Percentiles rank a stretch among this genome's conserved stretches.
Evolutionary conservation across 1,140 invertebrate genomes (phyloP).

Genomic region (Drosophila elegans): DNA sequence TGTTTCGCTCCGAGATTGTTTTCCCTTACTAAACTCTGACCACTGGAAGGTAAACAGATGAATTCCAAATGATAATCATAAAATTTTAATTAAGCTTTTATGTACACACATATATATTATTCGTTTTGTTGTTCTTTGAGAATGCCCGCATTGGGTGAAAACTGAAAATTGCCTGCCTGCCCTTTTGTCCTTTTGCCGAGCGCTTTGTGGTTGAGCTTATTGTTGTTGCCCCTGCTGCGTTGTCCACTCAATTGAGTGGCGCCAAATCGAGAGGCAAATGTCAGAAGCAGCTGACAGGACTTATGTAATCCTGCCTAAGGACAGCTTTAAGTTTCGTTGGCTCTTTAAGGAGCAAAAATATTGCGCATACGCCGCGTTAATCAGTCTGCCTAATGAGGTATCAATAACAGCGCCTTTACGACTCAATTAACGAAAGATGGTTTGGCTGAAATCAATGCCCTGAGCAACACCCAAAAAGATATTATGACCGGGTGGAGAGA

Average conservation of each 20-base stretch:
- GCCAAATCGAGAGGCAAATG: constrained; percentile 39
- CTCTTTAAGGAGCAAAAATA: constrained; percentile 26
- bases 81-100: constrained; percentile 71
- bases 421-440: constrained; percentile 69
- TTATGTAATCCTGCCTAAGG: constrained; percentile 16
- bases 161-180: constrained; percentile 21
- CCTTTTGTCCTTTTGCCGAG: constrained; percentile 23
- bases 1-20: constrained; percentile 11
- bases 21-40: constrained; percentile 22
- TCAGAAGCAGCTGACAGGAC: constrained; percentile 47
- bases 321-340: constrained; percentile 33
- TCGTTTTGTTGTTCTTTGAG: constrained; percentile 13
- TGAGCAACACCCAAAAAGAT: not conserved
- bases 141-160: constrained; percentile 22
- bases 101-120: constrained; percentile 19
- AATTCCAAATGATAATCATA: constrained; percentile 63
- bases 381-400: constrained; percentile 76
- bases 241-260: constrained; percentile 40
- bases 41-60: constrained; percentile 38
- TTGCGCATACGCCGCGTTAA: constrained; percentile 63
- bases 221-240: constrained; percentile 10
- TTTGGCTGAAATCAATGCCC: constrained; percentile 58
- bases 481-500: constrained; percentile 16
- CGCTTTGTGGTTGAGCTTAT: constrained; percentile 18
- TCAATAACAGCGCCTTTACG: constrained; percentile 74